These are phyloP conservation scores for Scolopax mira DNA, from an alignment of 2,113 vertebrate species.

Conservation along the genomic window DNA sequence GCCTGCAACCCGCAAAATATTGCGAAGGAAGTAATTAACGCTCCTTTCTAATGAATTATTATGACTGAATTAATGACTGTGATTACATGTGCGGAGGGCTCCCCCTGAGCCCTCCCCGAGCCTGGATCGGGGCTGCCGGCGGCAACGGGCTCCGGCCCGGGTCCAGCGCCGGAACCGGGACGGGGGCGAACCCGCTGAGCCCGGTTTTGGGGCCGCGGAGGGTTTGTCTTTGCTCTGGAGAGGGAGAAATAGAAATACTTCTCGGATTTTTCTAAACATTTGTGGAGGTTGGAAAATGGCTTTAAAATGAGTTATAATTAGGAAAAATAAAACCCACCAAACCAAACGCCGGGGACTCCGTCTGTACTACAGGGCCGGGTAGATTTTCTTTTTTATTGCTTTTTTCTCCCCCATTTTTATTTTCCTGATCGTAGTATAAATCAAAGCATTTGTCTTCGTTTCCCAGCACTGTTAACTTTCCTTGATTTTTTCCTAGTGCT, in stretches of 20 bases:
- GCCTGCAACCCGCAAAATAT: not conserved
- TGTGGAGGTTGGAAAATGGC: not conserved
- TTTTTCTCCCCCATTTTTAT: accelerated
- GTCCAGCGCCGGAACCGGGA: not conserved
- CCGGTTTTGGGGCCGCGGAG: too few species aligned
- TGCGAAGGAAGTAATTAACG: not conserved
- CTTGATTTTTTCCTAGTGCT: not conserved
- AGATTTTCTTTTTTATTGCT: not conserved
- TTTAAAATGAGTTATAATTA: not conserved
- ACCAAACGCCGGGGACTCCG: not conserved
- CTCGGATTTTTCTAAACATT: not conserved
- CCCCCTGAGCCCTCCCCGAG: not conserved
- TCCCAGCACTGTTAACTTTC: not conserved
- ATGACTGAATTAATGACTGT: not conserved
- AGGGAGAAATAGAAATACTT: accelerated
- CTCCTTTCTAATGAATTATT: not conserved
- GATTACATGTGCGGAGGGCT: not conserved
- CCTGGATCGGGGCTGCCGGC: too few species aligned
- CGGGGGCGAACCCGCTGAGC: too few species aligned
- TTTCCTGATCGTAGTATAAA: not conserved
- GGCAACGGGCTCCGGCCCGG: not conserved
- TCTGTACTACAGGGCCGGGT: not conserved
- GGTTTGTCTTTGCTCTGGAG: not conserved
- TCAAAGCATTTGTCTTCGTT: not conserved
- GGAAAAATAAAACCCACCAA: not conserved